These are phyloP conservation scores for Craterocephalus amniculus DNA, from an alignment of 2,797 vertebrate species.

Conservation along the genomic window DNA sequence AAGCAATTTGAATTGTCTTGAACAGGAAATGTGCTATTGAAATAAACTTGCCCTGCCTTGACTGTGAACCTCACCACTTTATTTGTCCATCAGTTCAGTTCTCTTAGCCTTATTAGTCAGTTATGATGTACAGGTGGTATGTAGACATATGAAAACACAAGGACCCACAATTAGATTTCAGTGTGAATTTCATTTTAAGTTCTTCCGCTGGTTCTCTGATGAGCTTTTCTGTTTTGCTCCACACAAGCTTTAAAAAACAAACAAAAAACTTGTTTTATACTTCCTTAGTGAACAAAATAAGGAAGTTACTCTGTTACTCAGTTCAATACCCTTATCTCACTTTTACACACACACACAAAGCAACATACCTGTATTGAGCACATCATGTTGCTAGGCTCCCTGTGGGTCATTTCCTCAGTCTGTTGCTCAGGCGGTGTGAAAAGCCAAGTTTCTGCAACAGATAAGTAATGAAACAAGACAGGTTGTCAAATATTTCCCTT, in stretches of 20 bases:
- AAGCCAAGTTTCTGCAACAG: constrained; percentile 78
- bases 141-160: too few species aligned
- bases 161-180: too few species aligned
- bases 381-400: constrained; percentile 61
- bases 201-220: background rate
- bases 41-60: too few species aligned
- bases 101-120: too few species aligned
- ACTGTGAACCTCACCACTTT: too few species aligned
- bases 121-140: too few species aligned
- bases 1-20: too few species aligned
- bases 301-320: background rate
- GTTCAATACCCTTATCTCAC: background rate
- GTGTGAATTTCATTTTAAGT: background rate
- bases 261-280: background rate
- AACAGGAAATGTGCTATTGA: too few species aligned
- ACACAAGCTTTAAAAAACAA: too few species aligned
- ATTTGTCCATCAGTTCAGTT: too few species aligned
- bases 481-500: background rate
- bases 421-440: constrained; percentile 44
- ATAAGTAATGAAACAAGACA: constrained; percentile 11
- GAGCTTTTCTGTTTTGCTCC: background rate
- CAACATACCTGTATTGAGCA: constrained; percentile 83
- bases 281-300: constrained; percentile 7
- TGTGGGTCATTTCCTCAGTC: constrained; percentile 57
- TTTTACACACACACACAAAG: background rate